Conservation (phyloP, 2,888 invertebrate genomes). For the Tromatobia lineatoria region DNA sequence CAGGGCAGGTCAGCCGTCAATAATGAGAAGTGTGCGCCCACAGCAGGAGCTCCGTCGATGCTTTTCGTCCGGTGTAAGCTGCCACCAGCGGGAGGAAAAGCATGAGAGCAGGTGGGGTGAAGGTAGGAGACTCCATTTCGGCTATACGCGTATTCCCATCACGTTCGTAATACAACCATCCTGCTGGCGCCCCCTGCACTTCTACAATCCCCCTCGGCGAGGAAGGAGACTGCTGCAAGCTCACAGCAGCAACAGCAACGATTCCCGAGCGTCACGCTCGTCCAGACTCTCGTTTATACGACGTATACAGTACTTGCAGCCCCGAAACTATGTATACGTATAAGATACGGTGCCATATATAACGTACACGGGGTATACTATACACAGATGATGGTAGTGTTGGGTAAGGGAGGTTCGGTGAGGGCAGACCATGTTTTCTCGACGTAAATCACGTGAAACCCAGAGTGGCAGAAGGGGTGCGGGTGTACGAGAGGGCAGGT, state of each 20-base stretch:
- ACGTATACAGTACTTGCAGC: constrained; percentile 34
- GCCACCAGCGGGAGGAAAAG: constrained; percentile 54
- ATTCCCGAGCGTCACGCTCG: constrained; percentile 42
- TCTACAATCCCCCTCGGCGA: constrained; percentile 45
- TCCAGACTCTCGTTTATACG: constrained; percentile 43
- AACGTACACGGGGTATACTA: background rate
- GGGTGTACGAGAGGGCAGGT: constrained; percentile 6
- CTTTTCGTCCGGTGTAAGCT: constrained; percentile 53
- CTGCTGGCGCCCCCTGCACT: constrained; percentile 52
- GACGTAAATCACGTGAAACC: constrained; percentile 63
- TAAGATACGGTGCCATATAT: constrained; percentile 23
- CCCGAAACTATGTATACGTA: constrained; percentile 22
- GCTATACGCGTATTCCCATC: constrained; percentile 76
- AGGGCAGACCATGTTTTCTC: constrained; percentile 57
- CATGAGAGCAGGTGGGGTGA: constrained; percentile 43
- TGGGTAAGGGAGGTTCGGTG: constrained; percentile 3
- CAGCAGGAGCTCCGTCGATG: constrained; percentile 71
- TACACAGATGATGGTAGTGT: constrained; percentile 16
- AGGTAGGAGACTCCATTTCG: constrained; percentile 67
- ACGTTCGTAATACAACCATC: constrained; percentile 79
- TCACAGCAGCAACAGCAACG: constrained; percentile 35
- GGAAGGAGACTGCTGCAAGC: constrained; percentile 56
- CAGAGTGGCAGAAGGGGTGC: constrained; percentile 32
- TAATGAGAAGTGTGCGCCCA: constrained; percentile 80
- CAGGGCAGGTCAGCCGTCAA: constrained; percentile 79